phyloP scores from a whole-genome alignment of 2,113 vertebrate species.

The Megaceryle torquata region DNA sequence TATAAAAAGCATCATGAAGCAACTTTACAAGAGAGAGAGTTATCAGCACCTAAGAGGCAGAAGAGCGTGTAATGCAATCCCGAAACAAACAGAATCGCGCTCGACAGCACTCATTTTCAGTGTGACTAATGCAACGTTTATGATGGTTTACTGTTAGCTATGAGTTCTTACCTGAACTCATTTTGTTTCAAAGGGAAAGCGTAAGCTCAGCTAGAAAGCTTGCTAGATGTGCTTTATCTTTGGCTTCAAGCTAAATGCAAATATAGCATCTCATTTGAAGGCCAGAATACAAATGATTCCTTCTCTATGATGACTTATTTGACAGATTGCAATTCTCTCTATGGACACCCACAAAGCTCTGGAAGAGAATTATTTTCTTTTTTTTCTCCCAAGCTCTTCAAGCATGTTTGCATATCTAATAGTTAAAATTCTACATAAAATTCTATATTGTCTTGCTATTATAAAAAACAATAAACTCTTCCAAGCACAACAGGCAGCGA shows the following conservation, averaged over 20 bases:
- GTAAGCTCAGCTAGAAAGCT: background rate
- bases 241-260: background rate
- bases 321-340: background rate
- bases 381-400: background rate
- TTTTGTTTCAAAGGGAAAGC: background rate
- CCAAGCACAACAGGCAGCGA: background rate
- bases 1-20: background rate
- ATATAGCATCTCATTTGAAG: background rate
- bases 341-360: background rate
- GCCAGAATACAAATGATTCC: background rate
- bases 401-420: background rate
- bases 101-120: background rate
- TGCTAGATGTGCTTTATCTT: background rate
- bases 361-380: background rate
- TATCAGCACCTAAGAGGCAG: background rate
- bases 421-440: background rate
- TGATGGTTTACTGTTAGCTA: background rate
- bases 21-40: background rate
- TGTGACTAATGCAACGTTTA: conserved; percentile 10
- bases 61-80: background rate
- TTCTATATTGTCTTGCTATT: background rate
- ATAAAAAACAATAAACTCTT: background rate
- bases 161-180: background rate
- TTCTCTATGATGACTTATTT: background rate
- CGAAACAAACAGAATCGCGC: background rate